Percentiles rank a stretch among this genome's conserved stretches.
Evolutionary conservation across 2,888 invertebrate species (phyloP).

Genomic region (Byasa hedistus): DNA sequence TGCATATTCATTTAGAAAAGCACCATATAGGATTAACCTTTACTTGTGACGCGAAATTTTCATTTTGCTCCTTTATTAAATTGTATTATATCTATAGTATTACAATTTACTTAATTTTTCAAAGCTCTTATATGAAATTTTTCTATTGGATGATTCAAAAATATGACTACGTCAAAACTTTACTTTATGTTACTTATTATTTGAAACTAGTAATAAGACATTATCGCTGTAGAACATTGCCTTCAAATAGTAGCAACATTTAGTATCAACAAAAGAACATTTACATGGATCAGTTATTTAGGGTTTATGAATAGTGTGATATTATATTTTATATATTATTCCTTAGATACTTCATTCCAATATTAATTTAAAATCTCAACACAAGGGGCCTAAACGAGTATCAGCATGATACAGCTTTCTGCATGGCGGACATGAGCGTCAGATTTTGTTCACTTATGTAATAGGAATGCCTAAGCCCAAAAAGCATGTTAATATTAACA

Average conservation of each 20-base stretch:
- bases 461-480: conserved; percentile 78
- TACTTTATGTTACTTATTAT: too few relatives aligned
- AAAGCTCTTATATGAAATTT: too few relatives aligned
- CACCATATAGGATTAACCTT: conserved; percentile 59
- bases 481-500: conserved; percentile 68
- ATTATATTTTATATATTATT: neutral
- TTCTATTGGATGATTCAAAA: too few relatives aligned
- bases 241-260: conserved; percentile 14
- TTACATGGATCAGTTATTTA: neutral
- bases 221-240: conserved; percentile 15
- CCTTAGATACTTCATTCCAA: conserved; percentile 16
- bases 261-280: neutral
- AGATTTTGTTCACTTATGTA: conserved; percentile 73
- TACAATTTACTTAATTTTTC: too few relatives aligned
- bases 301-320: conserved; percentile 8
- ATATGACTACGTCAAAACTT: too few relatives aligned
- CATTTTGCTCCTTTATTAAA: neutral
- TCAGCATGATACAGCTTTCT: conserved; percentile 78
- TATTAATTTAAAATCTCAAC: conserved; percentile 30
- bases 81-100: neutral
- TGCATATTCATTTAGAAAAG: conserved; percentile 64
- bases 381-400: conserved; percentile 52
- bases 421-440: conserved; percentile 76
- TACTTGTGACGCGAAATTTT: conserved; percentile 51
- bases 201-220: too few relatives aligned